phyloP scores from a whole-genome alignment of 1,140 invertebrate species.

The Drosophila grimshawi region DNA sequence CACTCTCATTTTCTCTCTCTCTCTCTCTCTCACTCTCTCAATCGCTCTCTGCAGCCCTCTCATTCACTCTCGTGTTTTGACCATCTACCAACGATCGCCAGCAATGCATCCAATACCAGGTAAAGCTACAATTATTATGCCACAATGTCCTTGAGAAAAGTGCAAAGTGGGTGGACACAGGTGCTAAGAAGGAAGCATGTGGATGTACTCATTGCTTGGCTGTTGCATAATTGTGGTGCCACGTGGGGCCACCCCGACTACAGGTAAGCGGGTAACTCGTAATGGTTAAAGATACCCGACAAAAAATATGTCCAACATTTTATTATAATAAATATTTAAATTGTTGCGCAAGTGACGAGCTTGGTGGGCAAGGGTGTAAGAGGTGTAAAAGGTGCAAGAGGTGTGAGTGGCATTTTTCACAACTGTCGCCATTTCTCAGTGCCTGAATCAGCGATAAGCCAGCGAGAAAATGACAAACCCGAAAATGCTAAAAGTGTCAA shows the following conservation, averaged over 20 bases:
- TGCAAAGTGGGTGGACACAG: no score
- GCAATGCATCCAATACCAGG: not conserved
- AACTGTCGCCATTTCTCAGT: slow-evolving; percentile 22
- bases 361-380: not conserved
- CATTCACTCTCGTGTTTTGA: no score
- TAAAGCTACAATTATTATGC: slow-evolving; percentile 3
- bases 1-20: no score
- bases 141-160: not conserved
- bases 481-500: slow-evolving; percentile 58
- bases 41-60: not conserved
- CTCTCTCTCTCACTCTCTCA: no score
- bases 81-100: no score
- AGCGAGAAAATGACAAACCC: slow-evolving; percentile 49
- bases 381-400: not conserved
- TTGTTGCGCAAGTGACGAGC: not conserved
- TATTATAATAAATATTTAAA: slow-evolving; percentile 54
- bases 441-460: slow-evolving; percentile 59
- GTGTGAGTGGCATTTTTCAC: slow-evolving; percentile 14
- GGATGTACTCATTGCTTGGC: no score
- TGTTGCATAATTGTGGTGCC: no score
- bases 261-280: no score
- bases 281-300: no score
- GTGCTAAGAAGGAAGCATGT: no score
- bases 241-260: no score
- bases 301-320: slow-evolving; percentile 36